Base-by-base conservation (phyloP, 1,140 invertebrate genomes). In the Leptinotarsa lineolata region DNA sequence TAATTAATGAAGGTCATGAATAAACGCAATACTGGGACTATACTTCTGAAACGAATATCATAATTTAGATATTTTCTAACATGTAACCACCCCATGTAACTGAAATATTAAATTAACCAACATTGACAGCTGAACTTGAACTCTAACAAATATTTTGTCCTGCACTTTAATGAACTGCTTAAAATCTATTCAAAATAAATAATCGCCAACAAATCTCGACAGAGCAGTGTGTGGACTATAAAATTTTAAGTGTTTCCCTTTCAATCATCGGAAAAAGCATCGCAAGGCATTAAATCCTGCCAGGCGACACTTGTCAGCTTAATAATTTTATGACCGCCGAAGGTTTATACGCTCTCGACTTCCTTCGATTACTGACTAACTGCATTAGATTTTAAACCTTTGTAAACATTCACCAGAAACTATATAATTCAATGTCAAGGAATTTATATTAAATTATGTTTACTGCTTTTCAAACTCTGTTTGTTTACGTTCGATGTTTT, bases 331-430 rank as follows among this genome's bases (percentile, higher is more conserved):
- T 70, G 76, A 63, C 70, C 60, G 66, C 70, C 60, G 46, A 74
- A 77, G 70, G 70, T 77, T 77, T 77, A 77, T 74, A 68, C 60
- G 72, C 72, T 74, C 73, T 74, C 74, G 58, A 76, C 75, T 76
- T 74, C 73, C 76, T 77, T 70, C 68, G 72, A 73, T 76, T 58
- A 73, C 4, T 39, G 8, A 39, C 71, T 18, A 58, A 46, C 71
- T 70, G 20, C 45, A 73, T 68, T 68, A 59, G 48, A 22, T 44
- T 30, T 59, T 74, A 44, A 69, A 45, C 67, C 70, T 74, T 65
- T 72, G 67, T 74, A 77, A 74, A 77, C 73, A 77, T 72, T 74
- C 68, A 74, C 71, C 74, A 72, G 74, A 75, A 68, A 63, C 22
- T 20, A 68, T 44, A 44, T 68, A 54, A 45, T 68, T 39, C 45